These are phyloP conservation scores for Eristalis tenax DNA, from an alignment of 2,888 invertebrate genomes.

Conservation along the genomic window DNA sequence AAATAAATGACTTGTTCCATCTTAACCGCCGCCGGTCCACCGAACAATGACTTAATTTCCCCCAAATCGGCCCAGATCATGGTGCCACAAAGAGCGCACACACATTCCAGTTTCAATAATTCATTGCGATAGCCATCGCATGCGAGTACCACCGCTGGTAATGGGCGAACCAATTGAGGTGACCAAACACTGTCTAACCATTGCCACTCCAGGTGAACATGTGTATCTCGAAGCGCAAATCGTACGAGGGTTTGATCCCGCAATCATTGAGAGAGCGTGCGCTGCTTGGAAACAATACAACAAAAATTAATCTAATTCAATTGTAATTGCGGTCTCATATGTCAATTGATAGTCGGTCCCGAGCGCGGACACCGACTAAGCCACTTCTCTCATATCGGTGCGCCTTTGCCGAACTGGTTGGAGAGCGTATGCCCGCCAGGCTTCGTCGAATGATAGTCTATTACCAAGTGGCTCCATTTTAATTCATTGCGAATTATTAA, in stretches of 20 bases:
- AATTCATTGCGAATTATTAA: slow-evolving; percentile 63
- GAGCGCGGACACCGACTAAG: neutral
- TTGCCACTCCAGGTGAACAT: slow-evolving; percentile 32
- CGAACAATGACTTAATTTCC: slow-evolving; percentile 61
- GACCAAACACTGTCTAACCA: slow-evolving; percentile 44
- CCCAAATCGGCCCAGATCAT: slow-evolving; percentile 36
- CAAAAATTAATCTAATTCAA: slow-evolving; percentile 53
- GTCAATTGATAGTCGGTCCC: slow-evolving; percentile 11
- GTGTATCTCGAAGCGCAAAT: slow-evolving; percentile 43
- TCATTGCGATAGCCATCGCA: slow-evolving; percentile 59
- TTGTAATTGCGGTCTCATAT: slow-evolving; percentile 52
- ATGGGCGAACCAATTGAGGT: slow-evolving; percentile 54
- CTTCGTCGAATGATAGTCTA: neutral
- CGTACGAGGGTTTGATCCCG: slow-evolving; percentile 49
- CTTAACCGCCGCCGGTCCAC: slow-evolving; percentile 2
- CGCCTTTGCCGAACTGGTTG: neutral
- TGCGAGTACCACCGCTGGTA: slow-evolving; percentile 3
- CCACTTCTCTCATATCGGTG: neutral
- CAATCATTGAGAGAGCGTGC: slow-evolving; percentile 38
- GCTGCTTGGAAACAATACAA: slow-evolving; percentile 37
- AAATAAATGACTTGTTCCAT: slow-evolving; percentile 51
- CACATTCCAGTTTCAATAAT: slow-evolving; percentile 63
- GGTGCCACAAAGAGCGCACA: slow-evolving; percentile 22
- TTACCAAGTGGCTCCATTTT: slow-evolving; percentile 34
- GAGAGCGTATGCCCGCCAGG: neutral